phyloP scores from a whole-genome alignment of 2,888 invertebrate genomes.

The Dioctria rufipes region DNA sequence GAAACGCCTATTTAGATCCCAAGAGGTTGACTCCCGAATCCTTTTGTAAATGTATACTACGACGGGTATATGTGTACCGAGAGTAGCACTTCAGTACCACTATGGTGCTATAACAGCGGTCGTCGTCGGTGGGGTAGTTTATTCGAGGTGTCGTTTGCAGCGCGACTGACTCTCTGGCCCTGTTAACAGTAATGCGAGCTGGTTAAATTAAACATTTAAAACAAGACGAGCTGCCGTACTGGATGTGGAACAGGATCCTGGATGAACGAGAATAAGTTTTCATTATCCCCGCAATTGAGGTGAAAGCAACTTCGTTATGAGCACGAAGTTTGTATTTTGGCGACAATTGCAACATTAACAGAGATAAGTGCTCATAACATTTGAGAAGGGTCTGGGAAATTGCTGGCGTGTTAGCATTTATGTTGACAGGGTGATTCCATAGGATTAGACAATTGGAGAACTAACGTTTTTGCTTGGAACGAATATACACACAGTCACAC shows the following conservation, averaged over 20 bases:
- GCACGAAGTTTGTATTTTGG: constrained; percentile 49
- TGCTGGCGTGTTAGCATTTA: constrained; percentile 22
- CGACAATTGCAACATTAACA: constrained; percentile 52
- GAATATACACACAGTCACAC: no score
- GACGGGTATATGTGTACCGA: no score
- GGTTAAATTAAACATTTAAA: constrained; percentile 49
- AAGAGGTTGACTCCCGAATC: no score
- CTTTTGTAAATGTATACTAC: no score
- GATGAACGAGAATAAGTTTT: constrained; percentile 32
- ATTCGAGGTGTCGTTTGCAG: constrained; percentile 25
- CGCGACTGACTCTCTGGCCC: constrained; percentile 27
- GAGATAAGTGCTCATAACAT: constrained; percentile 43
- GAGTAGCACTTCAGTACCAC: no score
- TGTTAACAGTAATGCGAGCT: constrained; percentile 22
- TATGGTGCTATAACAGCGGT: background rate
- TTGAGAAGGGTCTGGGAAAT: constrained; percentile 43
- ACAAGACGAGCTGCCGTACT: constrained; percentile 2
- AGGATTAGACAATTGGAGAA: constrained; percentile 32
- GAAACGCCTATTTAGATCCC: no score
- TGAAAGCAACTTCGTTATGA: constrained; percentile 43
- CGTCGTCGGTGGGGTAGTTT: background rate
- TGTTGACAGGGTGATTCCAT: constrained; percentile 21
- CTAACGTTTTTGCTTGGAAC: background rate
- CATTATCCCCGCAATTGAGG: constrained; percentile 52
- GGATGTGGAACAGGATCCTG: background rate